Conservation (phyloP, 2,888 invertebrate species). For the Netelia inedita region DNA sequence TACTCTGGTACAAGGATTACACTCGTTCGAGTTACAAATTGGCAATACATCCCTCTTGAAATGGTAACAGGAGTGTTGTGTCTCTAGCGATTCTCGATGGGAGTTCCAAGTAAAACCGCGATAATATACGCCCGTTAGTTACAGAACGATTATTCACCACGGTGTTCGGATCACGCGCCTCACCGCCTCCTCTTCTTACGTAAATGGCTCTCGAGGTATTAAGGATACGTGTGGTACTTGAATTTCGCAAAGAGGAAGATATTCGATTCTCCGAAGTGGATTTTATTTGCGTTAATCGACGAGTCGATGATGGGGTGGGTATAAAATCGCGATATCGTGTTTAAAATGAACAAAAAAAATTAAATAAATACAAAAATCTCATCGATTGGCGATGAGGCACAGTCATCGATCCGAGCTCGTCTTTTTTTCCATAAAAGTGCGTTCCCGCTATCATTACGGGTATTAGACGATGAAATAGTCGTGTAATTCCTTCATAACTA, state of each 20-base stretch:
- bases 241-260: constrained; percentile 5
- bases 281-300: not conserved
- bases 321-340: not conserved
- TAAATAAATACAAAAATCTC: no score
- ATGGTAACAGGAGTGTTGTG: constrained; percentile 44
- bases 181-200: constrained; percentile 3
- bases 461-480: constrained; percentile 55
- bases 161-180: not conserved
- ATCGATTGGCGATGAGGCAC: no score
- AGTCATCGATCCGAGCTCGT: not conserved
- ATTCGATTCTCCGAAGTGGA: not conserved
- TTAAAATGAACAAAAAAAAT: no score
- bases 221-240: constrained; percentile 5
- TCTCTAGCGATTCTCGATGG: constrained; percentile 32
- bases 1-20: not conserved
- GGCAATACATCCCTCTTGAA: constrained; percentile 45
- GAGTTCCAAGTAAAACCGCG: constrained; percentile 24
- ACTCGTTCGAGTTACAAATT: constrained; percentile 46
- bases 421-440: not conserved
- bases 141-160: not conserved
- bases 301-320: not conserved
- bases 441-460: constrained; percentile 29
- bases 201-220: not conserved
- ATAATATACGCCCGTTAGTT: constrained; percentile 6
- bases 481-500: constrained; percentile 67